These are phyloP conservation scores for Muscicapa adusta DNA, from an alignment of 2,113 vertebrate species.

Conservation along the genomic window DNA sequence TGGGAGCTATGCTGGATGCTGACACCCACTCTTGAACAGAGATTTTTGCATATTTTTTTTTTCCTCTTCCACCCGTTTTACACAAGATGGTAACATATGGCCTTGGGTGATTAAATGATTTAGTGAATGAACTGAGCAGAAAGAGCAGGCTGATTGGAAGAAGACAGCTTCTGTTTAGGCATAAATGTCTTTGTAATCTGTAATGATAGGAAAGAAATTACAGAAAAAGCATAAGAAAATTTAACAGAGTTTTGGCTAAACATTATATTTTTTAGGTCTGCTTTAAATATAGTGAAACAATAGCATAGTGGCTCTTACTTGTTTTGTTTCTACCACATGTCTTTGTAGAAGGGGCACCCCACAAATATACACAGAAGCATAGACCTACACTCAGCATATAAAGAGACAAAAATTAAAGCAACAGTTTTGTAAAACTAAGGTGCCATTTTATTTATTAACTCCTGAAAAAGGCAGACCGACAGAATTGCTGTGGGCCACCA, in stretches of 20 bases:
- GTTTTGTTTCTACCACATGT: background rate
- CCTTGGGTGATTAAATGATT: constrained; percentile 70
- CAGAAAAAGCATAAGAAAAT: constrained; percentile 39
- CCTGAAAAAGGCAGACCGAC: background rate
- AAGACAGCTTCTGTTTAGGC: constrained; percentile 70
- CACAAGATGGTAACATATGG: constrained; percentile 70
- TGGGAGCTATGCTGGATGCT: constrained; percentile 59
- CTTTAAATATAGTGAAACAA: constrained; percentile 29
- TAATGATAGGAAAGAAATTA: constrained; percentile 40
- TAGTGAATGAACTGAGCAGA: constrained; percentile 70
- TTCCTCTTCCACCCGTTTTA: constrained; percentile 52
- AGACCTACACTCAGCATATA: background rate
- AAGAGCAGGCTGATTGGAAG: constrained; percentile 66
- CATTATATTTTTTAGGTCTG: constrained; percentile 30
- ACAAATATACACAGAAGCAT: background rate
- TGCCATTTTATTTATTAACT: background rate
- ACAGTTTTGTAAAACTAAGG: background rate
- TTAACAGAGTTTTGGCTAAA: constrained; percentile 53
- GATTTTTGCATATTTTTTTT: constrained; percentile 44
- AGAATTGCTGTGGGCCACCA: background rate
- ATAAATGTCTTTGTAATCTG: constrained; percentile 67
- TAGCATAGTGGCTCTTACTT: background rate
- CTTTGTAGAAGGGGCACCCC: background rate
- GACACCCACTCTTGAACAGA: constrained; percentile 61
- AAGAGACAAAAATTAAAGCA: background rate